A percentile compares a stretch with the other conserved stretches of the same genome.
Evolutionary conservation across 2,797 vertebrate genomes (phyloP).

Genomic region (Graptemys geographica): DNA sequence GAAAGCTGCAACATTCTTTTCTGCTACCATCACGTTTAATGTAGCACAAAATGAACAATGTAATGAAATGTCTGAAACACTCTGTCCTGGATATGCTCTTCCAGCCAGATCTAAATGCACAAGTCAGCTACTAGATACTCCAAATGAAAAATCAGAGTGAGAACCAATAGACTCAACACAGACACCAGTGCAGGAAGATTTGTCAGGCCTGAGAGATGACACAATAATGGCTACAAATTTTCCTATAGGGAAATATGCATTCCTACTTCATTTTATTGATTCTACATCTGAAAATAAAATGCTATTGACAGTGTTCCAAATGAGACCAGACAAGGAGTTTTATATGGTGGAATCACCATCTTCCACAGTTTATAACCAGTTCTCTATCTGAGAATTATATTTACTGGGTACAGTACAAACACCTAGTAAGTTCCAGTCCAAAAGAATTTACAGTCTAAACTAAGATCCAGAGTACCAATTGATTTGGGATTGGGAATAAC

Average conservation of each 20-base stretch:
- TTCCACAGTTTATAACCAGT: neutral
- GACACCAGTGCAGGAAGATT: neutral
- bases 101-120: neutral
- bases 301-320: neutral
- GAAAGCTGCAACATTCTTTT: neutral
- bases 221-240: neutral
- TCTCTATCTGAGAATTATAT: neutral
- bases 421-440: neutral
- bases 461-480: neutral
- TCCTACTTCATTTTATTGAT: neutral
- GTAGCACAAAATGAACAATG: neutral
- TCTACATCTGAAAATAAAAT: neutral
- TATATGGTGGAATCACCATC: neutral
- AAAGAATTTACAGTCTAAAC: neutral
- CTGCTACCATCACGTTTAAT: neutral
- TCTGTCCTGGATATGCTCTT: neutral
- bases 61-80: neutral
- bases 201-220: neutral
- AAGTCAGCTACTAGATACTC: neutral
- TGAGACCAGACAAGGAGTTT: neutral
- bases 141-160: neutral
- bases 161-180: neutral
- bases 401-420: neutral
- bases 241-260: neutral
- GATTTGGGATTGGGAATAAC: too few species aligned